phyloP scores from a whole-genome alignment of 2,797 vertebrate species.

The Lutjanus campechanus region DNA sequence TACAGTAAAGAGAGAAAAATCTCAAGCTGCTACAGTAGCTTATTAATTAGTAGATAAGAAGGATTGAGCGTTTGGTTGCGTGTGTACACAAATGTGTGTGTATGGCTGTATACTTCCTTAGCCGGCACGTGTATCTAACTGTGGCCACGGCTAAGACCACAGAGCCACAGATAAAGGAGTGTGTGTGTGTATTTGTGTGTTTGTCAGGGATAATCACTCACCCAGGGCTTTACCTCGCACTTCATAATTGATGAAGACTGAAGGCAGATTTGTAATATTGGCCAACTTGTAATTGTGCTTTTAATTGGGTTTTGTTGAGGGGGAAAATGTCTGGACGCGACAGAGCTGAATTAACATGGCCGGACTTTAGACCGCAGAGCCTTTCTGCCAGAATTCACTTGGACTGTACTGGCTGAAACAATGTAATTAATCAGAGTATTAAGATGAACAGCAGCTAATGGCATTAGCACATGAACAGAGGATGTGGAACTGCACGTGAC shows the following conservation, averaged over 20 bases:
- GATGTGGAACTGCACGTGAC: conserved; percentile 25
- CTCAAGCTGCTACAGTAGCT: conserved; percentile 1
- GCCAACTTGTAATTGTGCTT: conserved; percentile 28
- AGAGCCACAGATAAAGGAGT: conserved; percentile 1
- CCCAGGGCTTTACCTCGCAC: conserved; percentile 26
- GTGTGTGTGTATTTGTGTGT: conserved; percentile 14
- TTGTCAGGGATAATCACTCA: conserved; percentile 35
- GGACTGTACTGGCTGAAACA: conserved; percentile 12
- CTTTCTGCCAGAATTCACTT: conserved; percentile 1
- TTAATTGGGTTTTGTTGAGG: conserved; percentile 54
- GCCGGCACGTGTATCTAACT: conserved; percentile 14
- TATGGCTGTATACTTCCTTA: conserved; percentile 5
- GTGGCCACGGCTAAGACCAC: conserved; percentile 17
- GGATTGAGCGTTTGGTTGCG: background rate
- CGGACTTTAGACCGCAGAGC: conserved; percentile 17
- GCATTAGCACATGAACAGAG: conserved; percentile 20
- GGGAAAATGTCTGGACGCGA: background rate
- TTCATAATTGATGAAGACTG: conserved; percentile 37
- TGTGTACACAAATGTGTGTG: conserved; percentile 5
- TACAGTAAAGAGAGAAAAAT: background rate
- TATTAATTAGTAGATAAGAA: conserved; percentile 54
- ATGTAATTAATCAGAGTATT: conserved; percentile 31
- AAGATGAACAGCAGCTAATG: conserved; percentile 39
- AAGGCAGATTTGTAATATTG: conserved; percentile 40
- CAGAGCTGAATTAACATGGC: conserved; percentile 11